A percentile compares a stretch with the other conserved stretches of the same genome.
phyloP scores from a whole-genome alignment of 2,888 invertebrate species.

The Myopa testacea region DNA sequence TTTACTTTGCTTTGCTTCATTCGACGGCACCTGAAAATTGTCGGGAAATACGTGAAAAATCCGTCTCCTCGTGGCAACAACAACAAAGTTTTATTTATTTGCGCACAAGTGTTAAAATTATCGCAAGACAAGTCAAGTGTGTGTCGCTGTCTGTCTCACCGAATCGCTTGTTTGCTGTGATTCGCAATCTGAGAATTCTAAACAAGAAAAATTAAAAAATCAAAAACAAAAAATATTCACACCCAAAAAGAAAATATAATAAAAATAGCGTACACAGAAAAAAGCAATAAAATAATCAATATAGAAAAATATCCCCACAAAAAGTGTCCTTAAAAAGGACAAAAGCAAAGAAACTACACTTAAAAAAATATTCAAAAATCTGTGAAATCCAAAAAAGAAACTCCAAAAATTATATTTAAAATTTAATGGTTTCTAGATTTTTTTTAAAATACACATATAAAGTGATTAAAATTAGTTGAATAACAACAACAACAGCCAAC shows the following conservation, averaged over 20 bases:
- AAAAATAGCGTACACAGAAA: background rate
- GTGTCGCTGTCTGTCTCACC: too few relatives aligned
- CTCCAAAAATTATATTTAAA: background rate
- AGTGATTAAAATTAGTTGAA: background rate
- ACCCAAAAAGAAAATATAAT: background rate
- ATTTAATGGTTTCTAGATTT: background rate
- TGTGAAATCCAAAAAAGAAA: constrained; percentile 31
- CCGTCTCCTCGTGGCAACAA: background rate
- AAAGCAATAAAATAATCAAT: background rate
- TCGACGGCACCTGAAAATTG: too few relatives aligned
- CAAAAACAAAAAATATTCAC: background rate
- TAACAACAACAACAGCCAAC: too few relatives aligned
- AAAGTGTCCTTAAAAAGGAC: background rate
- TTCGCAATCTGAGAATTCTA: too few relatives aligned
- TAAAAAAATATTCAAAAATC: constrained; percentile 14
- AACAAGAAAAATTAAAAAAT: too few relatives aligned
- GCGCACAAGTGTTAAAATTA: background rate
- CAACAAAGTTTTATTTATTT: background rate
- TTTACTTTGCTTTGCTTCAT: too few relatives aligned
- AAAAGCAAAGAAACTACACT: too few relatives aligned
- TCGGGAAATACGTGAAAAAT: too few relatives aligned
- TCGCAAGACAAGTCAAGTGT: background rate
- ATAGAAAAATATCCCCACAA: constrained; percentile 23
- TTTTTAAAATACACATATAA: background rate
- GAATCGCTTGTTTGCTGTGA: too few relatives aligned